These are phyloP conservation scores for Trichonephila clavipes DNA, from an alignment of 1,140 invertebrate species.

Conservation along the genomic window DNA sequence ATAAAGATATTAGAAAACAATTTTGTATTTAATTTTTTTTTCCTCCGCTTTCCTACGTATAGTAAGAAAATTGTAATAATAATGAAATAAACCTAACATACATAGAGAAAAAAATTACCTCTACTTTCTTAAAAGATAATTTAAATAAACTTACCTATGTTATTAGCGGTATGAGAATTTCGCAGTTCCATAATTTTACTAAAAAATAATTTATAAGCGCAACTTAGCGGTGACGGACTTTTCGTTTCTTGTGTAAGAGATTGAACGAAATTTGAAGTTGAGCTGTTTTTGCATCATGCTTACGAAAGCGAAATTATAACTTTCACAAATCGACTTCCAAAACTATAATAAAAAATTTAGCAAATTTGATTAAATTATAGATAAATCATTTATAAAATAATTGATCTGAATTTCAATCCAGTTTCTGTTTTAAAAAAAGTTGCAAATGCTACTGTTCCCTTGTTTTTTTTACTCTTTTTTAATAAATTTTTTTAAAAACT, in stretches of 20 bases:
- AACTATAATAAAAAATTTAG: too few species aligned
- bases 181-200: not conserved
- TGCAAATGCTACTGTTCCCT: too few species aligned
- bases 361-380: too few species aligned
- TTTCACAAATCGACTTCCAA: too few species aligned
- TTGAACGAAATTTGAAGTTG: not conserved
- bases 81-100: too few species aligned
- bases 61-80: not conserved
- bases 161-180: not conserved
- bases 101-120: too few species aligned
- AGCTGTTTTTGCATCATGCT: not conserved
- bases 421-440: too few species aligned
- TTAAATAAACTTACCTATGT: not conserved
- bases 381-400: too few species aligned
- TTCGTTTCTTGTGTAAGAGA: not conserved
- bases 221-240: not conserved
- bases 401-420: too few species aligned
- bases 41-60: not conserved
- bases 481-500: too few species aligned
- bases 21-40: not conserved
- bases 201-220: not conserved
- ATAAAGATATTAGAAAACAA: not conserved
- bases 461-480: too few species aligned
- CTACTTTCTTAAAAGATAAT: too few species aligned
- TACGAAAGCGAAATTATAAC: not conserved